Evolutionary conservation across 2,888 invertebrate species (phyloP).

Genomic region (Isoperla grammatica): DNA sequence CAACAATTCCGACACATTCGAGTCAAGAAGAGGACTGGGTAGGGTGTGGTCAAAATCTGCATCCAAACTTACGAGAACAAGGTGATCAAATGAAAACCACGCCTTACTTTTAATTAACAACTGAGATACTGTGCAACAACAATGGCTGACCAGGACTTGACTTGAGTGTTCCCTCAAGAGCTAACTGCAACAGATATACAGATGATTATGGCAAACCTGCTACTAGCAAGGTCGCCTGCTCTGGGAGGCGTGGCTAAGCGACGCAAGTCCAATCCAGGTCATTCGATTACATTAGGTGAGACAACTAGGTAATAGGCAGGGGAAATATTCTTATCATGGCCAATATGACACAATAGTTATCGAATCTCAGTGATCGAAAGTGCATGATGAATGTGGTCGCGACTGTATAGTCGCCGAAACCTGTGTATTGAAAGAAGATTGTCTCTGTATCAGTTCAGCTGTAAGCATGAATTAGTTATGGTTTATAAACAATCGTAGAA

Average conservation of each 20-base stretch:
- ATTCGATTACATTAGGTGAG: neutral
- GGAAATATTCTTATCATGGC: neutral
- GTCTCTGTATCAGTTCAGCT: too few species aligned
- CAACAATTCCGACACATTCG: neutral
- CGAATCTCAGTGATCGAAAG: neutral
- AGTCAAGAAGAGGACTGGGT: neutral
- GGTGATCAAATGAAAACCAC: neutral
- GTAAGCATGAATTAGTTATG: too few species aligned
- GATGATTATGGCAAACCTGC: neutral
- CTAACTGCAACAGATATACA: too few species aligned
- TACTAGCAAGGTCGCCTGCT: neutral
- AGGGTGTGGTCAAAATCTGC: slow-evolving; percentile 8
- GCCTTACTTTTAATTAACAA: slow-evolving; percentile 1
- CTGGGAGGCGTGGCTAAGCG: neutral
- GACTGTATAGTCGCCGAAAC: too few species aligned
- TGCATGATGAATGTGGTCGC: too few species aligned
- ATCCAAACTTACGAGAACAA: slow-evolving; percentile 1
- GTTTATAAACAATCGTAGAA: too few species aligned
- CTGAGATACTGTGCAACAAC: neutral
- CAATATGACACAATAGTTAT: neutral
- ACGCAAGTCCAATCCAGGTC: slow-evolving; percentile 6
- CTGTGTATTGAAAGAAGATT: too few species aligned
- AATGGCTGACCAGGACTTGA: neutral
- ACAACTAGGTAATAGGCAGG: neutral
- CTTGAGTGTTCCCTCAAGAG: too few species aligned